Evolutionary conservation across 1,140 invertebrate genomes (phyloP), one percentile per base, ranked within the genome.

Genomic region (Sinonovacula constricta): DNA sequence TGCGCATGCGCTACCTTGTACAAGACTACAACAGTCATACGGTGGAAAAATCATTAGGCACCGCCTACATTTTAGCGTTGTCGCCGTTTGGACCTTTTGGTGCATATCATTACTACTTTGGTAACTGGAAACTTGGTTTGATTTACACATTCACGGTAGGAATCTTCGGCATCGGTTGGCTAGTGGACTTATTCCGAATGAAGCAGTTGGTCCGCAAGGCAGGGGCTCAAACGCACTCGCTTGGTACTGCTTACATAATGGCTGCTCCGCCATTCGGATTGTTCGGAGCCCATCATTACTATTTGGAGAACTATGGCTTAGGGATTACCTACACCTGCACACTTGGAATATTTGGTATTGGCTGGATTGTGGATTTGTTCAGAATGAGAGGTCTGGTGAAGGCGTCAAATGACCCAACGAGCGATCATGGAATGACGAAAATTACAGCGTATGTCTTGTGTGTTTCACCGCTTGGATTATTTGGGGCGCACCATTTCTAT

Each of bases 181-280:
- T 88, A 2, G 28, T 83, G 7, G 87, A 88, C 53, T 82, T 83
- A 24, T 81, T 87, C 28, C 74, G 86, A 15, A 84, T 88, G 66
- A 79, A 84, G 0, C 81, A 51, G 22, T 70, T 88, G 18, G 86
- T 88, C 22, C 57, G 67, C n/a, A 59, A 82, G 45, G 68, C 80
- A 18, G 82, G 83, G 51, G 31, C 36, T 15, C 67, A 71, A 22
- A 66, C 59, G 39, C 72, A 72, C 28, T 67, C 68, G 12, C 51
- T 72, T 26, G 68, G 68, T 3, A 68, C 63, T 34, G 31, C 78
- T 7, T 72, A 67, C 36, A 67, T 67, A 7, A 66, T 80, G 54
- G 59, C 68, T 3, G 57, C 70, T 31, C 68, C 68, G 3, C 78
- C 78, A 51, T 68, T 80, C 63, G 78, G 78, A 12, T 51, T 80